Base-by-base conservation (phyloP, 1,140 invertebrate genomes). In the Diorhabda sublineata region DNA sequence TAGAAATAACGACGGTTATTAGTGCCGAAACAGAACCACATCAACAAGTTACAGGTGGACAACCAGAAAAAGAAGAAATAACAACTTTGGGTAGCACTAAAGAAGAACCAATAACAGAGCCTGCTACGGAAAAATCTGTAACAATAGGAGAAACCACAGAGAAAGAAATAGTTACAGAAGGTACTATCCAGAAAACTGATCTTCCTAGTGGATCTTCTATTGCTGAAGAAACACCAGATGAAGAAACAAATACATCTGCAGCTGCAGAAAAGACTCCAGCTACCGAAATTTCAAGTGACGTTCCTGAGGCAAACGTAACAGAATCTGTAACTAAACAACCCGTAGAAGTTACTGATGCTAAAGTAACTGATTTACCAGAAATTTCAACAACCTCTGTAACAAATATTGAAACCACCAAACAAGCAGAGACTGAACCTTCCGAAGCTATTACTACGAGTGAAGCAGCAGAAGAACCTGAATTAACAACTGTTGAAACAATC, bases 111-210 rank as follows among this genome's bases (percentile, higher is more conserved):
- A n/a, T 3, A 3, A n/a, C 47, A 52, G 47, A 26, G 26, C 26
- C 26, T 26, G 26, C 26, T 26, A 6, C 7, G 57, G n/a, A 9
- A n/a, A 7, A 64, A 47, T 4, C 11, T 64, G 44, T 11, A 58
- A 56, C 42, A 41, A 41, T 8, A 58, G 56, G 58, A 75, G 52
- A 67, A 47, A 58, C 45, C 61, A 70, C 70, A 71, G 73, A 64
- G 11, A 43, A 58, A 41, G 64, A 45, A 60, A 43, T 73, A 26
- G 59, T 26, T 65, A 77, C 77, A 67, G 79, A 81, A 71, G 47
- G 9, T 58, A 9, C 2, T 58, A 4, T 26, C 57, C 9, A 58
- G 3, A 3, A n/a, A 58, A 58, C 57, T 58, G 57, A 58, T n/a
- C 57, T n/a, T 26, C 26, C 26, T 26, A 26, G 26, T 26, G 26